phyloP scores from a whole-genome alignment of 1,140 invertebrate genomes.

The Drosophila ananassae region DNA sequence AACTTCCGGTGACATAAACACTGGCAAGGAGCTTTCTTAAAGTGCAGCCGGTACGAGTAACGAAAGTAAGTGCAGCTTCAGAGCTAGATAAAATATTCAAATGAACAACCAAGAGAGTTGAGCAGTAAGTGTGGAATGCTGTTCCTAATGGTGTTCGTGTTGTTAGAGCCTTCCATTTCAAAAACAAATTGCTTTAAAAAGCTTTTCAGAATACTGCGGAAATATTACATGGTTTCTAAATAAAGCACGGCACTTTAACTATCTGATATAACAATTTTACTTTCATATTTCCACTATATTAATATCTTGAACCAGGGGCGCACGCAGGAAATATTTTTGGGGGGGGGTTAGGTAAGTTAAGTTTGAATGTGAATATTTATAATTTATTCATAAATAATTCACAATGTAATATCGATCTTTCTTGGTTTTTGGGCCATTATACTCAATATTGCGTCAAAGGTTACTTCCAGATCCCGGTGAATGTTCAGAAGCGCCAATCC shows the following conservation, averaged over 20 bases:
- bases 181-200: background rate
- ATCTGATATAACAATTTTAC: too few species aligned
- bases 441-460: too few species aligned
- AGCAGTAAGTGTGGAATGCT: constrained; percentile 1
- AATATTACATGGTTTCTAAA: too few species aligned
- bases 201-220: too few species aligned
- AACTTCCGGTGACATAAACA: constrained; percentile 82
- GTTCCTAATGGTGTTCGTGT: background rate
- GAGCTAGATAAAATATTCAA: constrained; percentile 78
- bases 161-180: background rate
- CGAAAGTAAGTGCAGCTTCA: constrained; percentile 74
- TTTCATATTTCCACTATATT: background rate
- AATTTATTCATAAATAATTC: too few species aligned
- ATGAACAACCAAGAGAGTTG: constrained; percentile 63
- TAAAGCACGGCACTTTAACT: background rate
- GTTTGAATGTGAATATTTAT: too few species aligned
- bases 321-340: too few species aligned
- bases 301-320: constrained; percentile 5
- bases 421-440: too few species aligned
- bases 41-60: constrained; percentile 61
- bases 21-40: constrained; percentile 75
- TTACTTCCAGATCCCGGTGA: too few species aligned
- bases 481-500: too few species aligned
- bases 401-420: too few species aligned
- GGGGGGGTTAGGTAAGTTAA: too few species aligned